Conservation (phyloP, 2,797 vertebrate species). For the Selene dorsalis region DNA sequence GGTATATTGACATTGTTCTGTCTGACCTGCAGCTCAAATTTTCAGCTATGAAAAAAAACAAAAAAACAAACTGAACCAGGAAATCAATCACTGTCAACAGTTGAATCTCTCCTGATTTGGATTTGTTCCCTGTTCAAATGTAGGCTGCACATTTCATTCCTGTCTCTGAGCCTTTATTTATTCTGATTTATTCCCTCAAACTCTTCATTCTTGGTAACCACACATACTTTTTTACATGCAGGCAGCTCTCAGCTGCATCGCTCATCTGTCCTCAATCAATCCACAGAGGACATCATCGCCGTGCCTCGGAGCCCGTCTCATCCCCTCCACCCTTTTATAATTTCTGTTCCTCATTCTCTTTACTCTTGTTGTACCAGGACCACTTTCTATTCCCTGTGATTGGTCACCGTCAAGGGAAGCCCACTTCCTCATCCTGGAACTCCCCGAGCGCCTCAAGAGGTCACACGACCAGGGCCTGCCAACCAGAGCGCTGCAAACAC, state of each 20-base stretch:
- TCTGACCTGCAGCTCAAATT: no score
- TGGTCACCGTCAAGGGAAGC: slow-evolving; percentile 71
- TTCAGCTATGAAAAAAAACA: no score
- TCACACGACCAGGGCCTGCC: slow-evolving; percentile 60
- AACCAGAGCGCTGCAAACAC: slow-evolving; percentile 64
- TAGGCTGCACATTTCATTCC: background rate
- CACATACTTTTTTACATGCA: slow-evolving; percentile 16
- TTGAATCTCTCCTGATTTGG: background rate
- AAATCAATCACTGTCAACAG: background rate
- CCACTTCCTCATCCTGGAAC: slow-evolving; percentile 83
- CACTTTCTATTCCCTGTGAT: slow-evolving; percentile 75
- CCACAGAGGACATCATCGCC: slow-evolving; percentile 10
- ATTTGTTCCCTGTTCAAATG: background rate
- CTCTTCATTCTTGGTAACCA: slow-evolving; percentile 13
- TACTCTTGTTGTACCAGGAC: slow-evolving; percentile 43
- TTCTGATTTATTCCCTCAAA: background rate
- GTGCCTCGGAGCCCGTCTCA: background rate
- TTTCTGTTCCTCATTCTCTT: slow-evolving; percentile 60
- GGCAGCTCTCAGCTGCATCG: slow-evolving; percentile 4
- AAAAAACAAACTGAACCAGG: no score
- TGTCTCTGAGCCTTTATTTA: background rate
- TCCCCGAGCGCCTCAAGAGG: slow-evolving; percentile 58
- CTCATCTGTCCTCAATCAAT: slow-evolving; percentile 4
- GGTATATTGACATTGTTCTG: no score
- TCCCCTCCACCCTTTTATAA: background rate